Evolutionary conservation across 2,113 vertebrate genomes (phyloP).

Genomic region (Tragelaphus buxtoni): DNA sequence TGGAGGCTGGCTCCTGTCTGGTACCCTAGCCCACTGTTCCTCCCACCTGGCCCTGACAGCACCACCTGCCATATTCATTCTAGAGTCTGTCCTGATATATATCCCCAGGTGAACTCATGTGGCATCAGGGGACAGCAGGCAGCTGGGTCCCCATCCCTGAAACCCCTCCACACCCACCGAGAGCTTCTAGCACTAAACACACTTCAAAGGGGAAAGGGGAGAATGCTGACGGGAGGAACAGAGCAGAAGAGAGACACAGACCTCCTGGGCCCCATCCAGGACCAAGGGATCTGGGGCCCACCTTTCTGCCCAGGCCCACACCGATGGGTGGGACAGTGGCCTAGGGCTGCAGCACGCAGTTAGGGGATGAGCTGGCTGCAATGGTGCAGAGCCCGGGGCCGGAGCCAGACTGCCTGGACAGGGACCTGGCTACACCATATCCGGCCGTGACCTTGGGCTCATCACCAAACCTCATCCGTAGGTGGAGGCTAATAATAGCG

Average conservation of each 20-base stretch:
- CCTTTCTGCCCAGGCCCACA: background rate
- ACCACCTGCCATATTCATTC: no score
- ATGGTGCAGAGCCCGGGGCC: background rate
- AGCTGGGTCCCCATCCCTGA: background rate
- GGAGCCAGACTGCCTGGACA: background rate
- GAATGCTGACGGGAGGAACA: background rate
- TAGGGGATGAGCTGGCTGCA: background rate
- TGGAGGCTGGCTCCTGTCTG: background rate
- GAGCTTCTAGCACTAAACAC: background rate
- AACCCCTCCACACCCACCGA: no score
- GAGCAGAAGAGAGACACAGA: background rate
- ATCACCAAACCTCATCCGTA: background rate
- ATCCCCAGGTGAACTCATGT: background rate
- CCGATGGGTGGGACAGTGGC: rapidly evolving
- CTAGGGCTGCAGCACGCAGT: background rate
- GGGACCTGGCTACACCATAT: background rate
- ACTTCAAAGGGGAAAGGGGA: background rate
- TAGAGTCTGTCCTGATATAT: background rate
- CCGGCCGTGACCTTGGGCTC: background rate
- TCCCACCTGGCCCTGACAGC: no score
- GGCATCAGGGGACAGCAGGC: background rate
- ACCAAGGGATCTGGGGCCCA: background rate
- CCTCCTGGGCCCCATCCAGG: background rate
- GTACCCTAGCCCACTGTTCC: background rate
- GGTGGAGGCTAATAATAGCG: background rate